These are phyloP conservation scores for Arenicola marina DNA, from an alignment of 2,888 invertebrate species.

Conservation along the genomic window DNA sequence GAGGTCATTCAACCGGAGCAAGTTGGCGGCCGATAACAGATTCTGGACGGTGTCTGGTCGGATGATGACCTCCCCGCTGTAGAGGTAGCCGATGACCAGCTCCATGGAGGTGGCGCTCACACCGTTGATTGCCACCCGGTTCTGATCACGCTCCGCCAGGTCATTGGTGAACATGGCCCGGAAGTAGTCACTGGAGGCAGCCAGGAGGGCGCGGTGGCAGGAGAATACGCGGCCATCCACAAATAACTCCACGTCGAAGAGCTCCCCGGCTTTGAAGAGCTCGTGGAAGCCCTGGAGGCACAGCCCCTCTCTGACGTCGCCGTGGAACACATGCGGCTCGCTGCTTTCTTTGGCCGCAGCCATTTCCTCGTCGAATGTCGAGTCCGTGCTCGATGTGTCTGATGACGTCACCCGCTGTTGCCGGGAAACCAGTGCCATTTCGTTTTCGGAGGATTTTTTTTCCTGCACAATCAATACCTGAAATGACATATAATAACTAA, in stretches of 20 bases:
- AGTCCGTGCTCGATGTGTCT: too few species aligned
- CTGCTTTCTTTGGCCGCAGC: too few species aligned
- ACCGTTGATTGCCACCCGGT: constrained; percentile 72
- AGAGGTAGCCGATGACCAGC: constrained; percentile 80
- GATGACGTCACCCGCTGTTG: too few species aligned
- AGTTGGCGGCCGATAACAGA: constrained; percentile 79
- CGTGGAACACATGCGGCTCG: constrained; percentile 18
- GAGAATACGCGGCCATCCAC: constrained; percentile 44
- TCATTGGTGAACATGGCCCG: constrained; percentile 28
- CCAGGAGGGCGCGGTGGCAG: constrained; percentile 47
- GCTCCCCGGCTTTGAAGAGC: constrained; percentile 36
- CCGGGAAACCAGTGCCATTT: too few species aligned
- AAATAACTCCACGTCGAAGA: constrained; percentile 46
- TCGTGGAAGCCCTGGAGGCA: constrained; percentile 21
- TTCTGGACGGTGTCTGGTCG: constrained; percentile 76
- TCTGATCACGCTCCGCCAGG: constrained; percentile 40
- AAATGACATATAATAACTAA: too few species aligned
- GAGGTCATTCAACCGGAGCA: constrained; percentile 80
- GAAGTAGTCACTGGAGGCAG: constrained; percentile 38
- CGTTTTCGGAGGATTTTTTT: too few species aligned
- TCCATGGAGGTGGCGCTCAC: constrained; percentile 78
- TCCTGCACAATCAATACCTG: too few species aligned
- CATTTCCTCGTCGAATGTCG: too few species aligned
- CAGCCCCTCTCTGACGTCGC: constrained; percentile 7
- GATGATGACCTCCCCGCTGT: constrained; percentile 77